Percentiles rank a stretch among this genome's conserved stretches.
Conservation (phyloP, 1,140 invertebrate genomes). For the Phocides pigmalion region DNA sequence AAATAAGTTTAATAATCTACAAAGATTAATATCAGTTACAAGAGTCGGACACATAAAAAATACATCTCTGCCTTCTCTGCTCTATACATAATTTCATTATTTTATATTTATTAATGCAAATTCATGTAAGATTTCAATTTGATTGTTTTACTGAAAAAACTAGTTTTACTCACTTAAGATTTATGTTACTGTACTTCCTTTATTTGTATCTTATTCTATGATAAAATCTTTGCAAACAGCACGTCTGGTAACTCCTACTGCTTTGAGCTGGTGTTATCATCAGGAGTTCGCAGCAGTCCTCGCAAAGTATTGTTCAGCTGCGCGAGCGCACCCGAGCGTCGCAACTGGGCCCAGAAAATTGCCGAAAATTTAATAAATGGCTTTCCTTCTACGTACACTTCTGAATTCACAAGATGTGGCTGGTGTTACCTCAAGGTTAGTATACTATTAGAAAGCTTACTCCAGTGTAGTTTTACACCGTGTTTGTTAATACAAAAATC, state of each 20-base stretch:
- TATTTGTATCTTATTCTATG: background rate
- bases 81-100: too few relatives aligned
- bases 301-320: constrained; percentile 69
- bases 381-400: constrained; percentile 63
- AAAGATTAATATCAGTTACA: too few relatives aligned
- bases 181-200: too few relatives aligned
- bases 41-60: too few relatives aligned
- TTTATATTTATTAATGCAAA: too few relatives aligned
- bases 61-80: too few relatives aligned
- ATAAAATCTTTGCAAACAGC: constrained; percentile 42
- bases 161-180: too few relatives aligned
- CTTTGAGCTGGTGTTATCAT: constrained; percentile 63
- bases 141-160: too few relatives aligned
- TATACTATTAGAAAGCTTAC: constrained; percentile 11
- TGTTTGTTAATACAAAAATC: too few relatives aligned
- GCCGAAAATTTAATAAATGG: constrained; percentile 59
- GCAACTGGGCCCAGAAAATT: constrained; percentile 73
- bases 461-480: too few relatives aligned
- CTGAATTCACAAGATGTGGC: constrained; percentile 68
- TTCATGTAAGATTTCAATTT: too few relatives aligned
- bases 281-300: constrained; percentile 45
- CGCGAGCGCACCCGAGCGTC: constrained; percentile 60
- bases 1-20: too few relatives aligned
- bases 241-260: constrained; percentile 66
- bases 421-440: constrained; percentile 77